A percentile compares a stretch with the other conserved stretches of the same genome.
Conservation (phyloP, 2,113 vertebrate genomes). For the Columba janthina region DNA sequence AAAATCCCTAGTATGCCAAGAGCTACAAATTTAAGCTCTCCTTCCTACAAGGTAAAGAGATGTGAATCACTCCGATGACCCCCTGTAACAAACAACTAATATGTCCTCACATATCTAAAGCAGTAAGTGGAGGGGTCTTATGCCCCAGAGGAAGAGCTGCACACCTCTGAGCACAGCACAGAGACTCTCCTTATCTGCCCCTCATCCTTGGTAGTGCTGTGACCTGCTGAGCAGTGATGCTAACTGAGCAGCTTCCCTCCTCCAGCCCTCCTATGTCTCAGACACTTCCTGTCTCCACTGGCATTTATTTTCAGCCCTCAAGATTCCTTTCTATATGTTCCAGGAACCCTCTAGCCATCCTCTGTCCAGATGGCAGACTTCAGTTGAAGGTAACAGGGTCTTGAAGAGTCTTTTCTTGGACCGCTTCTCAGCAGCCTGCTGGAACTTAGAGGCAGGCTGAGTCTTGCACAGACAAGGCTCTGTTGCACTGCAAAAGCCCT, state of each 20-base stretch:
- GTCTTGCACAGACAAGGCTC: conserved; percentile 57
- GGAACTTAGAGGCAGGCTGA: conserved; percentile 46
- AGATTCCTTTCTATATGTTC: conserved; percentile 69
- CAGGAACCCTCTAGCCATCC: conserved; percentile 63
- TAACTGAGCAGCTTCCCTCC: conserved; percentile 3
- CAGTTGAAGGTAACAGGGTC: conserved; percentile 40
- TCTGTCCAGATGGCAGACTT: conserved; percentile 65
- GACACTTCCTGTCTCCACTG: conserved; percentile 65
- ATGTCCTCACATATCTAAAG: neutral
- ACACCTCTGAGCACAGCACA: neutral
- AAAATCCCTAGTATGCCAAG: neutral
- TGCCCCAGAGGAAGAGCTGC: neutral
- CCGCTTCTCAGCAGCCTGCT: conserved; percentile 51
- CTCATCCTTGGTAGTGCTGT: neutral
- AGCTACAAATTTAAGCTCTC: neutral
- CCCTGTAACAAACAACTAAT: neutral
- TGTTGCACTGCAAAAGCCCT: conserved; percentile 36
- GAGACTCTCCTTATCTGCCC: neutral
- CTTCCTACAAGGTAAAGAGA: neutral
- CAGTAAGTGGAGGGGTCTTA: neutral
- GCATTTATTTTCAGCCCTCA: conserved; percentile 67
- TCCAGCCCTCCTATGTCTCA: conserved; percentile 29
- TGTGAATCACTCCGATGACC: neutral
- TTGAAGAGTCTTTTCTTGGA: conserved; percentile 63
- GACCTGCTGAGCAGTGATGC: neutral